These are phyloP conservation scores for Camponotus vicinus DNA, from an alignment of 1,140 invertebrate genomes.

Conservation along the genomic window DNA sequence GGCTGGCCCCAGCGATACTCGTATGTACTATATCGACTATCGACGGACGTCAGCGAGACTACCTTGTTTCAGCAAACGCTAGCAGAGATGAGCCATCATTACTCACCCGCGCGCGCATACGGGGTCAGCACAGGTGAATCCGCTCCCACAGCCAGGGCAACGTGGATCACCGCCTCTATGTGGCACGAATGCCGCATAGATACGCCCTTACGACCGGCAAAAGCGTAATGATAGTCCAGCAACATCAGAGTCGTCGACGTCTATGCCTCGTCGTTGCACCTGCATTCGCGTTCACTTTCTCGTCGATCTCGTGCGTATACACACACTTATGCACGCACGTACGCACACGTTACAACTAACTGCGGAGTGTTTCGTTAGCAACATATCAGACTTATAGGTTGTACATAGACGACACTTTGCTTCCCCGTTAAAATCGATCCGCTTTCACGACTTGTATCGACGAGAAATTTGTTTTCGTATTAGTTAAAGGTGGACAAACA, in stretches of 20 bases:
- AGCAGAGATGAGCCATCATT: conserved; percentile 69
- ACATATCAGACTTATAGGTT: conserved; percentile 40
- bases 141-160: conserved; percentile 72
- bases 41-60: conserved; percentile 8
- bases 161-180: conserved; percentile 70
- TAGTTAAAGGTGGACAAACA: conserved; percentile 29
- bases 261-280: conserved; percentile 10
- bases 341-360: not conserved
- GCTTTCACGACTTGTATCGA: conserved; percentile 7
- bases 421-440: conserved; percentile 34
- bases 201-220: conserved; percentile 48
- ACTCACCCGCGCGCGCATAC: conserved; percentile 44
- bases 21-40: not conserved
- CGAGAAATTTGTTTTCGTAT: conserved; percentile 33
- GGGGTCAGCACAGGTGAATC: conserved; percentile 75
- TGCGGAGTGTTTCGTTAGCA: conserved; percentile 43
- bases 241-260: conserved; percentile 66
- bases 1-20: not conserved
- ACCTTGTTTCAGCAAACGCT: conserved; percentile 41
- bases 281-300: conserved; percentile 1
- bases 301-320: not conserved
- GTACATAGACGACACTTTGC: conserved; percentile 40
- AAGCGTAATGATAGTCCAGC: conserved; percentile 70
- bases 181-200: conserved; percentile 68
- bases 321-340: not conserved